phyloP scores from a whole-genome alignment of 2,888 invertebrate genomes.

The Euclidia mi region DNA sequence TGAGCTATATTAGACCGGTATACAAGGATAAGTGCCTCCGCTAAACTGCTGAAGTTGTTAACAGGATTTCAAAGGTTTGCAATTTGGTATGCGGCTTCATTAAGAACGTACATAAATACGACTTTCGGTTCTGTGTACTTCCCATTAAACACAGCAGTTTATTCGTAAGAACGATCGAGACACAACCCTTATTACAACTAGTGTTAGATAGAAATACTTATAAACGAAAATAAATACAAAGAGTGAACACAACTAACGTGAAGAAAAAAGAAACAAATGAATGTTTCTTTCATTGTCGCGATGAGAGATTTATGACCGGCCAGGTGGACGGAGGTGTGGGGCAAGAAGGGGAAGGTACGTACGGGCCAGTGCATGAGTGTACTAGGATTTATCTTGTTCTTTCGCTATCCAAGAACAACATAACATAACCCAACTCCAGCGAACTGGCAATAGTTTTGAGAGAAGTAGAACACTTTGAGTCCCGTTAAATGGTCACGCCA shows the following conservation, averaged over 20 bases:
- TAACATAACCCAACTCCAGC: constrained; percentile 57
- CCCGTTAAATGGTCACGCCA: constrained; percentile 24
- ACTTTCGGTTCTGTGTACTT: constrained; percentile 7
- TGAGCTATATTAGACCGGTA: constrained; percentile 55
- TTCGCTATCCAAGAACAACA: constrained; percentile 41
- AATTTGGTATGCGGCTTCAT: constrained; percentile 54
- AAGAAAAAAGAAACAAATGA: constrained; percentile 19
- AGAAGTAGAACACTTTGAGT: constrained; percentile 22
- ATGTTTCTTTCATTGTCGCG: constrained; percentile 16
- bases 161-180: constrained; percentile 3
- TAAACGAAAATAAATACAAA: constrained; percentile 6
- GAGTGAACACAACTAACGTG: constrained; percentile 12
- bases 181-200: neutral
- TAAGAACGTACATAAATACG: constrained; percentile 37
- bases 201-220: neutral
- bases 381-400: constrained; percentile 17
- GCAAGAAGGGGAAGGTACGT: constrained; percentile 16
- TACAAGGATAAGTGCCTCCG: constrained; percentile 54
- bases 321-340: constrained; percentile 16
- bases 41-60: constrained; percentile 63
- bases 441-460: constrained; percentile 57
- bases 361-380: constrained; percentile 6
- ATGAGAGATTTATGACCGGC: constrained; percentile 19
- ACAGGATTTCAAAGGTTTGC: constrained; percentile 60
- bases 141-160: neutral